Conservation (phyloP, 64 coral and sea anemone genomes). For the Porites australiensis region DNA sequence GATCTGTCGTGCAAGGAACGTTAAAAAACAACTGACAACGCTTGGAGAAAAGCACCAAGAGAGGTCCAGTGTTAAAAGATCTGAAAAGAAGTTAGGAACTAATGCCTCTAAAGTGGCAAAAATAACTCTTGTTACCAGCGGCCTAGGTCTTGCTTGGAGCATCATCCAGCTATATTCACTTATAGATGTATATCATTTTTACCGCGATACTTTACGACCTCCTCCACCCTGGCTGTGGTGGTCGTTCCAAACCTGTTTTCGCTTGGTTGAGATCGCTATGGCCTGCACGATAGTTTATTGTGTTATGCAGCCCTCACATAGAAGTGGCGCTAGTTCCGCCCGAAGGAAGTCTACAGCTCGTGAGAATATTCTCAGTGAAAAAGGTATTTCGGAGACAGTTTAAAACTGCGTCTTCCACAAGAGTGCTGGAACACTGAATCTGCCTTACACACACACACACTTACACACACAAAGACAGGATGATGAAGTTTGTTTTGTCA, state of each 20-base stretch:
- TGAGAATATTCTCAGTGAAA: too few species aligned
- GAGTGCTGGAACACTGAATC: too few species aligned
- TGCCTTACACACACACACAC: too few species aligned
- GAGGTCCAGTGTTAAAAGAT: background rate
- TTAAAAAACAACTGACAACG: slow-evolving; percentile 12
- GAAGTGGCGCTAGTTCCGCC: background rate
- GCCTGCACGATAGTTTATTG: slow-evolving; percentile 55
- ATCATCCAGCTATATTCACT: slow-evolving; percentile 49
- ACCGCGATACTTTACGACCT: slow-evolving; percentile 1
- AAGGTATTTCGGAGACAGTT: too few species aligned
- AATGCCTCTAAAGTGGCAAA: slow-evolving; percentile 51
- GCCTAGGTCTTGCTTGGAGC: slow-evolving; percentile 43
- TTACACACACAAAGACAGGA: too few species aligned
- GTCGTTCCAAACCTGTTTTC: slow-evolving; percentile 65
- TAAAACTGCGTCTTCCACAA: too few species aligned
- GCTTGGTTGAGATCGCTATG: slow-evolving; percentile 61
- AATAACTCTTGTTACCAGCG: slow-evolving; percentile 43
- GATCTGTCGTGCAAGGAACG: slow-evolving; percentile 17
- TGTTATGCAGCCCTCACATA: slow-evolving; percentile 44
- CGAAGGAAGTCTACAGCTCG: background rate
- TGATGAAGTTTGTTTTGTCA: too few species aligned
- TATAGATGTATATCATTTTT: slow-evolving; percentile 37
- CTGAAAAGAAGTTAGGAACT: background rate
- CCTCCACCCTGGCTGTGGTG: slow-evolving; percentile 60
- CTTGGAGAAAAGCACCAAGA: slow-evolving; percentile 30